Conservation (phyloP, 2,888 invertebrate genomes). For the Metallyticus violacea region DNA sequence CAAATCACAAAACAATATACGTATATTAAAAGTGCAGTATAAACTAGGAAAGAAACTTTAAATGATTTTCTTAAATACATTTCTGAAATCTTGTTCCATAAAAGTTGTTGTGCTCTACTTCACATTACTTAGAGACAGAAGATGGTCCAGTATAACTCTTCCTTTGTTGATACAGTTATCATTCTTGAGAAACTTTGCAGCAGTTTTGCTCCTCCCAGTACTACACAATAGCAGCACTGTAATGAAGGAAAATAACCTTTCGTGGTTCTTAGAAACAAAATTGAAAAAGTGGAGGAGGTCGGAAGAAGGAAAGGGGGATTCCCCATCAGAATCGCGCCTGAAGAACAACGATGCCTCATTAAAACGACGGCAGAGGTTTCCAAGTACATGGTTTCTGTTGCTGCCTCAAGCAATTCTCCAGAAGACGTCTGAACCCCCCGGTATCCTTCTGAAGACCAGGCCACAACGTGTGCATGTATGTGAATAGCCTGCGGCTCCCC, state of each 20-base stretch:
- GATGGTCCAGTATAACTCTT: too few species aligned
- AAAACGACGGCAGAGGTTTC: background rate
- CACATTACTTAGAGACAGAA: too few species aligned
- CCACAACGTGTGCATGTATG: background rate
- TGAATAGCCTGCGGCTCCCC: background rate
- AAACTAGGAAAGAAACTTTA: too few species aligned
- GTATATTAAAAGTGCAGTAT: too few species aligned
- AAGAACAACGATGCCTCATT: background rate
- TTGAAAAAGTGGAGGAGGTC: background rate
- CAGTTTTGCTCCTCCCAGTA: too few species aligned
- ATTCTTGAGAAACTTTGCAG: background rate
- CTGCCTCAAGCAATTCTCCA: background rate
- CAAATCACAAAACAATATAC: too few species aligned
- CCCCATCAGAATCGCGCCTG: too few species aligned
- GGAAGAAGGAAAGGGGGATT: too few species aligned
- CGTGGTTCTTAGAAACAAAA: background rate
- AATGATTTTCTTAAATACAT: too few species aligned
- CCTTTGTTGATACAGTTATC: background rate
- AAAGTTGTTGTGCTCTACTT: too few species aligned
- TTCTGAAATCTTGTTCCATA: too few species aligned
- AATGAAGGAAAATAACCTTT: background rate
- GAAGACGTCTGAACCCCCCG: background rate
- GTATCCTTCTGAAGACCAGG: background rate
- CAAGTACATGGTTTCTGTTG: background rate
- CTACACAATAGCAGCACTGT: background rate